Evolutionary conservation across 2,888 invertebrate species (phyloP), one percentile per base, ranked within the genome.

Genomic region (Lomographa bimaculata): DNA sequence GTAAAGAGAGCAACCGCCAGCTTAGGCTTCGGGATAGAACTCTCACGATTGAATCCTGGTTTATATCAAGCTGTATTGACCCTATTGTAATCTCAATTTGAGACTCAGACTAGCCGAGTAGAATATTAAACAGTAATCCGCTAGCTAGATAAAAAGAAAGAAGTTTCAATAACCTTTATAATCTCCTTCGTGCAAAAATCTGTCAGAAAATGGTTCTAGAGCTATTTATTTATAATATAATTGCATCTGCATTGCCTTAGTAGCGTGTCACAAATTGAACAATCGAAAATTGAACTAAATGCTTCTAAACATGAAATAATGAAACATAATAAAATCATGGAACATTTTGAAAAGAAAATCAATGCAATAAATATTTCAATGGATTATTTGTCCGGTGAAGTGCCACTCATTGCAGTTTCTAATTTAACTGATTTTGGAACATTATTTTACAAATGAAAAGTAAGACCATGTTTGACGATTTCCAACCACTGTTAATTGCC

Each of bases 51-150:
- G 61, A 74, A 71, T 74, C 62, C 65, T 59, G 49, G 62, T 62
- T 65, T 62, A 67, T 54, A 68, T 71, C 57, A 63, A 68, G 66
- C 56, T 56, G 65, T 75, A 79, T 78, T 73, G 68, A 78, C 79
- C 77, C 53, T 57, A 64, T 64, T 63, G 67, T 79, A 76, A 79
- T 81, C 77, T 71, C 63, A 48, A 60, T 54, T 49, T 44, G 43
- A 62, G 69, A 32, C 41, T 30, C 71, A 75, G 73, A 55, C 58
- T 20, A 67, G 67, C 65, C 71, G 63, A 61, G 60, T 64, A 55
- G 58, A 71, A 70, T 74, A 76, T 74, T 71, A 74, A 73, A 65
- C 61, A 60, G 64, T 62, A 71, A 60, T 63, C 54, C 9, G 23
- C 21, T 19, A 10, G 11, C 10, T 7, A 19, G 7, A 23, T 29